Evolutionary conservation across 2,113 vertebrate species (phyloP).

Genomic region (Gasterosteus nipponicus): DNA sequence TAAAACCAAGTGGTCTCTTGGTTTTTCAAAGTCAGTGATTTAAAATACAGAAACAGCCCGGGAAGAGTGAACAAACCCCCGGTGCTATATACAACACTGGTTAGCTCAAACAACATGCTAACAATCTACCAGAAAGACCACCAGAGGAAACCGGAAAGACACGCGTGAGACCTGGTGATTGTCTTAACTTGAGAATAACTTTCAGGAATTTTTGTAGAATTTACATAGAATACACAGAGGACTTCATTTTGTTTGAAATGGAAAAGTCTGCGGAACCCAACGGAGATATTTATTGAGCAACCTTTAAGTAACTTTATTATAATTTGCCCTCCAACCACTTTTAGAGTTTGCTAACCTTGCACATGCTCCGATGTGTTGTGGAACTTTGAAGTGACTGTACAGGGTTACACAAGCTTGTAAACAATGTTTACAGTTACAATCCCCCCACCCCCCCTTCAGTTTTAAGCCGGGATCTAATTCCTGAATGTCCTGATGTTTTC

Average conservation of each 20-base stretch:
- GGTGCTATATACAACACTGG: conserved; percentile 54
- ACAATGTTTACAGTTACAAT: conserved; percentile 34
- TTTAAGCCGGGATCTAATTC: conserved; percentile 35
- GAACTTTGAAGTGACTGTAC: conserved; percentile 30
- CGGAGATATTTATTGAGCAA: not conserved
- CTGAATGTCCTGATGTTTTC: conserved; percentile 49
- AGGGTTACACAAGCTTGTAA: conserved; percentile 55
- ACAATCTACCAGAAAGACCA: conserved; percentile 65
- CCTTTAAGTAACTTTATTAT: conserved; percentile 37
- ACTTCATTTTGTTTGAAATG: not conserved
- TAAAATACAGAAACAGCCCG: conserved; percentile 52
- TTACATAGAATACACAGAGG: not conserved
- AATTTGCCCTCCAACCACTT: conserved; percentile 32
- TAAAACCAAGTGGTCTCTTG: conserved; percentile 25
- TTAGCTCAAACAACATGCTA: conserved; percentile 50
- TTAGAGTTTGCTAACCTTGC: conserved; percentile 37
- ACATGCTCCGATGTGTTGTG: conserved; percentile 34
- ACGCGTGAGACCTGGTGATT: not conserved
- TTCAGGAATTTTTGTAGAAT: not conserved
- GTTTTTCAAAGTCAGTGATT: conserved; percentile 61
- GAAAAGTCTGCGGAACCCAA: not conserved
- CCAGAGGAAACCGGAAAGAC: conserved; percentile 45
- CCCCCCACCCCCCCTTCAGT: not conserved
- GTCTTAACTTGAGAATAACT: not conserved
- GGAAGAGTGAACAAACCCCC: conserved; percentile 52